phyloP scores from a whole-genome alignment of 1,140 invertebrate species.

The Brachionus paranguensis region DNA sequence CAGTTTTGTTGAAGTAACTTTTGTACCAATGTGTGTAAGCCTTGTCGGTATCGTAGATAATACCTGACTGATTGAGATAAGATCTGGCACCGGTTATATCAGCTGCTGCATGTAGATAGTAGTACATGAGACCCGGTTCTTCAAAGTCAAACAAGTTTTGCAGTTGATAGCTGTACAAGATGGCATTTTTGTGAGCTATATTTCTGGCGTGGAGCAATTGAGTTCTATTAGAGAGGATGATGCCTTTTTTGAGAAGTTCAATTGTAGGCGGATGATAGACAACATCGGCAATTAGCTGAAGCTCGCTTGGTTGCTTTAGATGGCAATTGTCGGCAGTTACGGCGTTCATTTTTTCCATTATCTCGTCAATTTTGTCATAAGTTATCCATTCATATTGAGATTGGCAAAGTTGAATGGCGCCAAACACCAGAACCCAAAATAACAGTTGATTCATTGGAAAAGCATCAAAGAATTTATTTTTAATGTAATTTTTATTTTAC shows the following conservation, averaged over 20 bases:
- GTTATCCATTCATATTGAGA: slow-evolving; percentile 78
- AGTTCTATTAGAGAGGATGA: slow-evolving; percentile 87
- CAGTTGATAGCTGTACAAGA: slow-evolving; percentile 82
- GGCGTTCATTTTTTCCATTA: slow-evolving; percentile 71
- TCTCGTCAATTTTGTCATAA: slow-evolving; percentile 78
- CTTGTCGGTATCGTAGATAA: slow-evolving; percentile 88
- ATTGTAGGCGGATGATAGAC: slow-evolving; percentile 87
- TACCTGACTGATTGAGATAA: slow-evolving; percentile 80
- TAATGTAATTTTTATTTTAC: not conserved
- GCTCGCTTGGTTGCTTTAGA: slow-evolving; percentile 73
- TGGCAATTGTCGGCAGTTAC: slow-evolving; percentile 75
- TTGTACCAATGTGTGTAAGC: slow-evolving; percentile 88
- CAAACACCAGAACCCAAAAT: not conserved
- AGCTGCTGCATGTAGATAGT: slow-evolving; percentile 85
- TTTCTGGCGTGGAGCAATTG: slow-evolving; percentile 86
- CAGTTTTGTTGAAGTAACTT: slow-evolving; percentile 92
- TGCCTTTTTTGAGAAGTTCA: slow-evolving; percentile 88
- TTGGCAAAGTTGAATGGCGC: not conserved
- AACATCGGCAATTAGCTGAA: slow-evolving; percentile 73
- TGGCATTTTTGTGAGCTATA: slow-evolving; percentile 83
- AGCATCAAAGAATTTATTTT: not conserved
- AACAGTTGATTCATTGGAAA: not conserved
- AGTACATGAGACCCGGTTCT: slow-evolving; percentile 96
- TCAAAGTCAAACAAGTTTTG: slow-evolving; percentile 63
- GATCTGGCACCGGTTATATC: slow-evolving; percentile 83